Percentiles rank a stretch among this genome's conserved stretches.
phyloP scores from a whole-genome alignment of 2,888 invertebrate species.

The Stenoptilia bipunctidactyla region DNA sequence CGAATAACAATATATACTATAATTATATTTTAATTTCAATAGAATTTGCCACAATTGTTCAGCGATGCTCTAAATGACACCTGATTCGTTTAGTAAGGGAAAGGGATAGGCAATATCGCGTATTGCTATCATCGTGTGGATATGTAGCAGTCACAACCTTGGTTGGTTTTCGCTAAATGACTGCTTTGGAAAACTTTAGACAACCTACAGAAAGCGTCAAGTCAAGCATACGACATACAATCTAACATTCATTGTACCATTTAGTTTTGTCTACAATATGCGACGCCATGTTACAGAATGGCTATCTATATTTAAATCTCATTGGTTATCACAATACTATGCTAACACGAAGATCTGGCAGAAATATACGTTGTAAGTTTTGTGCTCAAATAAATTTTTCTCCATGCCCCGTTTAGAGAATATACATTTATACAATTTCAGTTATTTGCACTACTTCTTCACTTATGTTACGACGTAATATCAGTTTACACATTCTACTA shows the following conservation, averaged over 20 bases:
- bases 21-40: slow-evolving; percentile 44
- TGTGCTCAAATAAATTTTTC: background rate
- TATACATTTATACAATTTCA: too few species aligned
- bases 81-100: background rate
- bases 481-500: too few species aligned
- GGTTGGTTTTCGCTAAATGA: slow-evolving; percentile 33
- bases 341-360: slow-evolving; percentile 62
- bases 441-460: too few species aligned
- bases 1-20: slow-evolving; percentile 50
- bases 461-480: too few species aligned
- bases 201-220: slow-evolving; percentile 35
- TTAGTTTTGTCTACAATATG: slow-evolving; percentile 44
- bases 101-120: too few species aligned
- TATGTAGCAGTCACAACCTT: slow-evolving; percentile 69
- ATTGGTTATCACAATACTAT: slow-evolving; percentile 67
- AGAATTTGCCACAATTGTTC: slow-evolving; percentile 28
- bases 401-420: too few species aligned
- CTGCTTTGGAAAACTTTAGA: slow-evolving; percentile 28
- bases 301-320: slow-evolving; percentile 61
- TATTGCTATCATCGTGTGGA: slow-evolving; percentile 22
- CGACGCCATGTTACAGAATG: slow-evolving; percentile 37
- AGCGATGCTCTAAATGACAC: background rate
- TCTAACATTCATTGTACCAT: slow-evolving; percentile 64
- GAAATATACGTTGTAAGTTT: slow-evolving; percentile 9
- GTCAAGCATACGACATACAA: slow-evolving; percentile 48